A percentile compares a stretch with the other conserved stretches of the same genome.
These are phyloP conservation scores for Drosophila siamana DNA, from an alignment of 2,888 invertebrate genomes.

Conservation along the genomic window DNA sequence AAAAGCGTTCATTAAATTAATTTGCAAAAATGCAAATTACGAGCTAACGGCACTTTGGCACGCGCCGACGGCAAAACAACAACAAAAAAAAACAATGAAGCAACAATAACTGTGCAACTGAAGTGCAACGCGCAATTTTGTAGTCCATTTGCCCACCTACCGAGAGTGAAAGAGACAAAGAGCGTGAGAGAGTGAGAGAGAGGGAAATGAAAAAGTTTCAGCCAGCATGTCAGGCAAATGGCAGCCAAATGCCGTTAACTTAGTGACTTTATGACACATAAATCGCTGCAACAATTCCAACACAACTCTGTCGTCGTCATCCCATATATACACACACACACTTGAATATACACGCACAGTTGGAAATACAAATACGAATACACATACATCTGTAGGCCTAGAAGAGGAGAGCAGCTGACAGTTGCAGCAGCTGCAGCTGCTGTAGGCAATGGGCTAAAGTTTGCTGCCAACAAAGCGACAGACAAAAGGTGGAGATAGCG, in stretches of 20 bases:
- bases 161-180: not conserved
- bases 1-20: constrained; percentile 80
- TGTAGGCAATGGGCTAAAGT: constrained; percentile 40
- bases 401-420: constrained; percentile 40
- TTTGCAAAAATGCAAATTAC: constrained; percentile 80
- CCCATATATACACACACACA: constrained; percentile 24
- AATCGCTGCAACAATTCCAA: constrained; percentile 74
- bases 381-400: constrained; percentile 43
- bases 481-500: constrained; percentile 37
- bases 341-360: not conserved
- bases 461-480: constrained; percentile 34
- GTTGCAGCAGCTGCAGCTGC: constrained; percentile 35
- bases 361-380: not conserved
- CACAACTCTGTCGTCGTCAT: constrained; percentile 43
- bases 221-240: constrained; percentile 63
- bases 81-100: constrained; percentile 29
- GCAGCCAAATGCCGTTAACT: constrained; percentile 78
- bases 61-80: constrained; percentile 59
- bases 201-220: constrained; percentile 35
- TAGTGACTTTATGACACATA: constrained; percentile 85
- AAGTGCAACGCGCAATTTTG: constrained; percentile 60
- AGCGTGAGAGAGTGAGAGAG: constrained; percentile 3
- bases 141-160: constrained; percentile 41
- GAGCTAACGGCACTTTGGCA: constrained; percentile 78
- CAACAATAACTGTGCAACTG: constrained; percentile 42